Percentiles rank a stretch among this genome's conserved stretches.
These are phyloP conservation scores for Bombus balteatus DNA, from an alignment of 1,140 invertebrate genomes.

Conservation along the genomic window DNA sequence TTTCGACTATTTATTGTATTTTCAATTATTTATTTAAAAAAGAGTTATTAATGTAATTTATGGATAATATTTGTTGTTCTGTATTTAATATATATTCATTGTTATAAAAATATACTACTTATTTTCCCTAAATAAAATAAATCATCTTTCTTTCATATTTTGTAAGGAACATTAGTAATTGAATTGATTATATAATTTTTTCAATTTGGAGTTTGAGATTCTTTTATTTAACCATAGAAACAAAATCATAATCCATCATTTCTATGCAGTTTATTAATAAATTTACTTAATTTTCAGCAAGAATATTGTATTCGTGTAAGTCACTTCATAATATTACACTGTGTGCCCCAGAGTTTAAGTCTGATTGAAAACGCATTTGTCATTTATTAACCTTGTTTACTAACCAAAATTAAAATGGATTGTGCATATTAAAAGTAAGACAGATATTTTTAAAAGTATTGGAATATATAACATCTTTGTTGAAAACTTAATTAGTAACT, in stretches of 20 bases:
- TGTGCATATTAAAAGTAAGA: slow-evolving; percentile 55
- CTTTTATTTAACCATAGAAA: background rate
- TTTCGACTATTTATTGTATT: background rate
- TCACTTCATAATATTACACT: slow-evolving; percentile 65
- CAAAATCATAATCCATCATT: slow-evolving; percentile 21
- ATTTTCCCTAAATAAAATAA: background rate
- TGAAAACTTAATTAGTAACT: background rate
- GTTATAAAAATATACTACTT: background rate
- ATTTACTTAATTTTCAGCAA: slow-evolving; percentile 81
- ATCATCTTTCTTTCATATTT: slow-evolving; percentile 7
- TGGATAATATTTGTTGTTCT: slow-evolving; percentile 16
- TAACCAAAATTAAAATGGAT: slow-evolving; percentile 53
- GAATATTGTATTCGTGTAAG: slow-evolving; percentile 82
- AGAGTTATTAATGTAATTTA: background rate
- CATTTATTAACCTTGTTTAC: slow-evolving; percentile 53
- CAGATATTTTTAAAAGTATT: slow-evolving; percentile 40
- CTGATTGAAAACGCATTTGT: slow-evolving; percentile 55
- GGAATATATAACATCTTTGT: slow-evolving; percentile 36
- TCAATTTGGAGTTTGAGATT: slow-evolving; percentile 3
- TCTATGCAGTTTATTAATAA: slow-evolving; percentile 56
- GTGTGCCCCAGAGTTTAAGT: slow-evolving; percentile 52
- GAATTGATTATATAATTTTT: background rate
- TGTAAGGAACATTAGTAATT: background rate
- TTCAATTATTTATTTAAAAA: slow-evolving; percentile 2
- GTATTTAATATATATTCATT: slow-evolving; percentile 4